Conservation (phyloP, 2,113 vertebrate species). For the Rousettus leschenaultii region DNA sequence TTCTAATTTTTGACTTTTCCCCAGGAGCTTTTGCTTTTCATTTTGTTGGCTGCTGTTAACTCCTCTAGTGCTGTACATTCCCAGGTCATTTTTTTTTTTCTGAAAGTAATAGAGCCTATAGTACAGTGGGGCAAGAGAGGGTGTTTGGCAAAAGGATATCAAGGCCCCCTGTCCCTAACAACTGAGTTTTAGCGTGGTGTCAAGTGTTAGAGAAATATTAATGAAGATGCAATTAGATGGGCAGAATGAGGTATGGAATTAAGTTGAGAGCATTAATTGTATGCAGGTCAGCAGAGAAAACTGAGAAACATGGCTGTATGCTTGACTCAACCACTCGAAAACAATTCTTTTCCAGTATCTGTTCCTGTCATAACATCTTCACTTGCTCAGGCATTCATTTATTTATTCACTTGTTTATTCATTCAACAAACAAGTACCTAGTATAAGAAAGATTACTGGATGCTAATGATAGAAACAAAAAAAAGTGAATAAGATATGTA, state of each 20-base stretch:
- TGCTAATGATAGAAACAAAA: background rate
- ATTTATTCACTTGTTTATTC: background rate
- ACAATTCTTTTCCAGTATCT: background rate
- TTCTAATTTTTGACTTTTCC: slow-evolving; percentile 60
- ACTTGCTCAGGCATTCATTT: background rate
- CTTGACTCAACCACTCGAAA: background rate
- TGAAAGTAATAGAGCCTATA: background rate
- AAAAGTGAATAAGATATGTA: background rate
- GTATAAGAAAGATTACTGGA: background rate
- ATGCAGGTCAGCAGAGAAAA: background rate
- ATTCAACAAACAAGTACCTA: background rate
- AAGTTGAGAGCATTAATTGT: background rate
- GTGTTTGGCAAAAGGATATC: background rate
- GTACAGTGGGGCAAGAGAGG: background rate
- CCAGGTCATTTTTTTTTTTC: background rate
- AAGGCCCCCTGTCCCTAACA: background rate
- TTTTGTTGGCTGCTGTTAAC: slow-evolving; percentile 47
- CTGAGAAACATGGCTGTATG: rapidly evolving
- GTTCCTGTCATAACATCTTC: background rate
- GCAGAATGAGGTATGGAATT: background rate
- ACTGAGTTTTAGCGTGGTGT: background rate
- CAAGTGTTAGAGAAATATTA: background rate
- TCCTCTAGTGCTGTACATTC: background rate
- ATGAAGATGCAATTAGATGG: background rate
- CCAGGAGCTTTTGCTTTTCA: slow-evolving; percentile 54